These are phyloP conservation scores for Xylota sylvarum DNA, from an alignment of 2,888 invertebrate genomes.

Conservation along the genomic window DNA sequence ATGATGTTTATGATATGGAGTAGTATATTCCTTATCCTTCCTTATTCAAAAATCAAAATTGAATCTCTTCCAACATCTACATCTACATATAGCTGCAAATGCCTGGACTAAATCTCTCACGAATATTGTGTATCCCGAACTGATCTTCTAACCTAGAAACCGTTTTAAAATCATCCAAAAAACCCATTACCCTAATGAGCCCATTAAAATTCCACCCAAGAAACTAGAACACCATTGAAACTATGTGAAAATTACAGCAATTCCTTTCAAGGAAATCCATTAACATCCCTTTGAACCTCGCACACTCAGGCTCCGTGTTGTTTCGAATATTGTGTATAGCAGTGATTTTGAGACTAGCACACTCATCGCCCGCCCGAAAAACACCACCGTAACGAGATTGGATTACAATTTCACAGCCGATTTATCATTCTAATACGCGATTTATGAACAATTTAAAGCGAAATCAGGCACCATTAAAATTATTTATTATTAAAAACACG, in stretches of 20 bases:
- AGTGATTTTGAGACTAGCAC: no score
- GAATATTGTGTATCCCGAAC: not conserved
- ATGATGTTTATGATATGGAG: no score
- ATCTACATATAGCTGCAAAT: not conserved
- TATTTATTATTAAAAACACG: constrained; percentile 79
- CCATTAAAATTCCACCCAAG: constrained; percentile 83
- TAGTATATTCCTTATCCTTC: no score
- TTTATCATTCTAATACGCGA: constrained; percentile 84
- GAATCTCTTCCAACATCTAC: no score
- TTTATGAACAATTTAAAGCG: constrained; percentile 81
- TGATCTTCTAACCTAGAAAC: constrained; percentile 32
- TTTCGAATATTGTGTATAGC: no score
- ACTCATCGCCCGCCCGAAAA: no score
- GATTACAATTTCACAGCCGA: constrained; percentile 81
- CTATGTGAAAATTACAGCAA: constrained; percentile 37
- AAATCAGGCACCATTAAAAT: constrained; percentile 80
- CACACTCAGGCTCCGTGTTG: constrained; percentile 3
- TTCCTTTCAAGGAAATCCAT: constrained; percentile 54
- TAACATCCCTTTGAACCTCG: constrained; percentile 31
- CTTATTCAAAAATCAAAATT: no score
- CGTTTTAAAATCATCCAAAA: constrained; percentile 10
- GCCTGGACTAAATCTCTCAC: not conserved
- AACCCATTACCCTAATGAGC: constrained; percentile 80
- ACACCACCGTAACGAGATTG: constrained; percentile 75
- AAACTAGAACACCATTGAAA: constrained; percentile 66